These are phyloP conservation scores for Channallabes apus DNA, from an alignment of 2,797 vertebrate species.

Conservation along the genomic window DNA sequence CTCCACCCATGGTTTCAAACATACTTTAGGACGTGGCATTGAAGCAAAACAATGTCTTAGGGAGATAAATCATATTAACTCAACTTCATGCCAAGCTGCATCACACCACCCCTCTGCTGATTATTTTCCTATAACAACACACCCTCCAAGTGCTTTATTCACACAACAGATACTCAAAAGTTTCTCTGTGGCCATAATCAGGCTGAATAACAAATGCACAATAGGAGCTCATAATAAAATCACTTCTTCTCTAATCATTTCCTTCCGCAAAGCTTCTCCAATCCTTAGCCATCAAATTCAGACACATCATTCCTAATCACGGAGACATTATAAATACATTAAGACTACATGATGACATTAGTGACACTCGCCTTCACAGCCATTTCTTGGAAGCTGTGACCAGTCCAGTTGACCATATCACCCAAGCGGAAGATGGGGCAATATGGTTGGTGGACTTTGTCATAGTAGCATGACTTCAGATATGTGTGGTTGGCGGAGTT, in stretches of 20 bases:
- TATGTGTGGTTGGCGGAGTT: slow-evolving; percentile 73
- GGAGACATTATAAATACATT: slow-evolving; percentile 20
- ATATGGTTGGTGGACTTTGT: slow-evolving; percentile 76
- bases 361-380: slow-evolving; percentile 76
- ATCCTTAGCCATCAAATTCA: slow-evolving; percentile 7
- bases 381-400: slow-evolving; percentile 84
- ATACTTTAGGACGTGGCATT: neutral
- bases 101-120: neutral
- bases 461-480: slow-evolving; percentile 84
- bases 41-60: neutral
- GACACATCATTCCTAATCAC: neutral
- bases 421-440: slow-evolving; percentile 92
- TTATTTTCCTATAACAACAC: neutral
- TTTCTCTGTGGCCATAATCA: neutral
- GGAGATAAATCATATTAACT: neutral
- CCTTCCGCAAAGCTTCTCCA: neutral
- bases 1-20: neutral
- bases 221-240: slow-evolving; percentile 26
- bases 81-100: neutral
- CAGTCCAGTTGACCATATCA: slow-evolving; percentile 77
- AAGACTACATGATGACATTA: neutral
- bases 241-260: slow-evolving; percentile 8
- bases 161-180: neutral
- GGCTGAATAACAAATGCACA: neutral
- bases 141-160: neutral